Conservation (phyloP, 2,888 invertebrate species). For the Microchrysa polita region DNA sequence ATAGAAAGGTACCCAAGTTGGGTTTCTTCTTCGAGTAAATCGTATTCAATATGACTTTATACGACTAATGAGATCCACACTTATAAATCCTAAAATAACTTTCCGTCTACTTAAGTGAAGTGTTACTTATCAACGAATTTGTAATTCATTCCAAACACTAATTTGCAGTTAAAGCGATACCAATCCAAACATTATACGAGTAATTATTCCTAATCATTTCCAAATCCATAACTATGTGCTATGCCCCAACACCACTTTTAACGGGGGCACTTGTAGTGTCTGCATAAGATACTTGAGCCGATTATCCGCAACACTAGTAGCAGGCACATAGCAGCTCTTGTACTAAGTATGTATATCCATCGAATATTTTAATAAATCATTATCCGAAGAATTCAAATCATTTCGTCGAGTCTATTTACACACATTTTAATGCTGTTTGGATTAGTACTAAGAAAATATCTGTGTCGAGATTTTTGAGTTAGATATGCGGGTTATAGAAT, state of each 20-base stretch:
- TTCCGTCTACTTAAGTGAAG: background rate
- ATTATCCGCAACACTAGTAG: conserved; percentile 42
- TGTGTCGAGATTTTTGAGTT: conserved; percentile 1
- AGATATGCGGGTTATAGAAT: too few species aligned
- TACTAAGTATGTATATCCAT: conserved; percentile 14
- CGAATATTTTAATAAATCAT: conserved; percentile 39
- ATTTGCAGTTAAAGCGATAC: conserved; percentile 20
- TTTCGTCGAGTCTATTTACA: conserved; percentile 33
- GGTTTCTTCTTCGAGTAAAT: too few species aligned
- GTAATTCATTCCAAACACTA: conserved; percentile 30
- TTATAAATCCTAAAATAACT: background rate
- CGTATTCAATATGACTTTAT: too few species aligned
- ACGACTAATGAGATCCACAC: too few species aligned
- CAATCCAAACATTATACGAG: conserved; percentile 6
- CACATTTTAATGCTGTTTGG: conserved; percentile 31
- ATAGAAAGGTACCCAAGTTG: too few species aligned
- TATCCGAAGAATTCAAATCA: conserved; percentile 6
- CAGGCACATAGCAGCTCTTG: background rate
- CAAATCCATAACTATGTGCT: conserved; percentile 1
- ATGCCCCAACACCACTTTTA: background rate
- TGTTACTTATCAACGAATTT: conserved; percentile 16
- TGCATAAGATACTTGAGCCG: background rate
- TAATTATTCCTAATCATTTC: background rate
- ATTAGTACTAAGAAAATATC: conserved; percentile 37
- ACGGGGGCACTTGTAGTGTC: background rate